Conservation (phyloP, 1,140 invertebrate species). For the Trachelipus rathkii region DNA sequence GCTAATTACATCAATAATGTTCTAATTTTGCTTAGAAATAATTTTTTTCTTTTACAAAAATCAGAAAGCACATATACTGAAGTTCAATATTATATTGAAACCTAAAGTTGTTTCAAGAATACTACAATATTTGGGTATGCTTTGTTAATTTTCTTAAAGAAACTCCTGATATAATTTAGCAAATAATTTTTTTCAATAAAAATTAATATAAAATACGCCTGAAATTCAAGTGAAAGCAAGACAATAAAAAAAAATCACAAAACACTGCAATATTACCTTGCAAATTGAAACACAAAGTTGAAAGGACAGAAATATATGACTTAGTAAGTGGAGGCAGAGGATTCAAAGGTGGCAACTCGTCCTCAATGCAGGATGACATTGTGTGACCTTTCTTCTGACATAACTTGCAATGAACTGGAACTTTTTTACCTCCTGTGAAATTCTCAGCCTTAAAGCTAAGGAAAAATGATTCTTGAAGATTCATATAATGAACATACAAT, state of each 20-base stretch:
- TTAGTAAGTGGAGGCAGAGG: slow-evolving; percentile 50
- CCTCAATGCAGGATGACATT: slow-evolving; percentile 56
- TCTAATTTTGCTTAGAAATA: too few species aligned
- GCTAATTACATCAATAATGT: too few species aligned
- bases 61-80: too few species aligned
- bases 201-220: too few species aligned
- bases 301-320: slow-evolving; percentile 42
- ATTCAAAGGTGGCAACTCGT: slow-evolving; percentile 52
- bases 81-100: too few species aligned
- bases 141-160: too few species aligned
- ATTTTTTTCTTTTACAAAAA: too few species aligned
- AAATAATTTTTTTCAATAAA: too few species aligned
- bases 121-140: too few species aligned
- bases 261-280: slow-evolving; percentile 26
- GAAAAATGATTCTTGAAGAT: neutral
- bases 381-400: slow-evolving; percentile 58
- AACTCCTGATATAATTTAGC: too few species aligned
- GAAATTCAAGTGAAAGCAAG: neutral
- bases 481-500: too few species aligned
- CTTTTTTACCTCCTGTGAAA: slow-evolving; percentile 48
- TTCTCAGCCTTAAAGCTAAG: slow-evolving; percentile 29
- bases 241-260: neutral
- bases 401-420: slow-evolving; percentile 54
- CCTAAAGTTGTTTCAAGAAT: too few species aligned
- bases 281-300: slow-evolving; percentile 42